Percentiles rank a stretch among this genome's conserved stretches.
Evolutionary conservation across 2,113 vertebrate species (phyloP).

Genomic region (Rhadina sibilatrix): DNA sequence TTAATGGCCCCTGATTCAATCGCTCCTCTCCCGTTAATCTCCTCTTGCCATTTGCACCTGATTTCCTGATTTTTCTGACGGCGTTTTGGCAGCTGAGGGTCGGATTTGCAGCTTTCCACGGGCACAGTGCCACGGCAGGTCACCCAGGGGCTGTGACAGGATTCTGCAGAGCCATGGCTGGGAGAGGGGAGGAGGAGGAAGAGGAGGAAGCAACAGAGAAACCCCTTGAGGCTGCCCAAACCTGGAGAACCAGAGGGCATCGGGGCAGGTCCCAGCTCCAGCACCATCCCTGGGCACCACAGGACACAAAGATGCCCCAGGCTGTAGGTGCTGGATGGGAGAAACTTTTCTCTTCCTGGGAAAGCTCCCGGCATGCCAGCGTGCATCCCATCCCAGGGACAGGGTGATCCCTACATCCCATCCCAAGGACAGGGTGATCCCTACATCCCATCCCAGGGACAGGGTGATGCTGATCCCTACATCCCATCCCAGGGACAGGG

Average conservation of each 20-base stretch:
- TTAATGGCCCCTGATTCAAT: constrained; percentile 44
- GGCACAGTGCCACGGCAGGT: not conserved
- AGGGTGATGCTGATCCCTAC: fast-evolving
- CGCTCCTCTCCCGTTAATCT: constrained; percentile 21
- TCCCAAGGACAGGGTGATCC: fast-evolving
- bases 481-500: not conserved
- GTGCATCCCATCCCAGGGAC: not conserved
- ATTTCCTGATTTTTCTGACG: constrained; percentile 1
- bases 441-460: fast-evolving
- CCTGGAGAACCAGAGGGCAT: not conserved
- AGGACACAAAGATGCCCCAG: not conserved
- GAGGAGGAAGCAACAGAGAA: not conserved
- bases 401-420: too few relatives aligned
- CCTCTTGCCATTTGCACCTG: not conserved
- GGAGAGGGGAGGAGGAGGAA: not conserved
- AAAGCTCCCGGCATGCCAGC: not conserved
- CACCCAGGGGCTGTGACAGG: not conserved
- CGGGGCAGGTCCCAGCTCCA: not conserved
- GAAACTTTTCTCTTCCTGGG: not conserved
- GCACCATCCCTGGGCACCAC: fast-evolving
- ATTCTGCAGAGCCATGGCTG: fast-evolving
- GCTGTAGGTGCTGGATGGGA: not conserved
- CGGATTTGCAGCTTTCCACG: not conserved
- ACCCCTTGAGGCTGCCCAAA: not conserved
- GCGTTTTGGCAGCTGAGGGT: not conserved